These are phyloP conservation scores for Zaprionus obscuricornis DNA, from an alignment of 2,888 invertebrate genomes.

Conservation along the genomic window DNA sequence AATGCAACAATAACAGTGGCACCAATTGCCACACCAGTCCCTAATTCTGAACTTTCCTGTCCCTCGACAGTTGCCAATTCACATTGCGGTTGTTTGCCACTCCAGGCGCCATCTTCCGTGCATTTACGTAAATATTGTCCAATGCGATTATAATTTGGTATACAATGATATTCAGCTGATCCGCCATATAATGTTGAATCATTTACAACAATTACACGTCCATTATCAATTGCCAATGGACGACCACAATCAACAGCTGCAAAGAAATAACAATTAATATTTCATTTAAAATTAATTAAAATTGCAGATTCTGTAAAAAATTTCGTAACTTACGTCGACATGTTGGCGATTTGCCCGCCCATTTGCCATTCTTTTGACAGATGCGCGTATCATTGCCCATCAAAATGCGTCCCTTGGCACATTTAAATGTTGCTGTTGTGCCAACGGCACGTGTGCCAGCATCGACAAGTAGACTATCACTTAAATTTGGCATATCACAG, in stretches of 20 bases:
- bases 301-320: no score
- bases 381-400: conserved; percentile 91
- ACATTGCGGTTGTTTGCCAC: conserved; percentile 93
- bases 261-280: conserved; percentile 32
- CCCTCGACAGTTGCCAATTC: conserved; percentile 89
- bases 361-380: conserved; percentile 90
- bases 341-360: conserved; percentile 91
- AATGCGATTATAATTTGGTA: conserved; percentile 91
- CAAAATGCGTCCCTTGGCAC: conserved; percentile 91
- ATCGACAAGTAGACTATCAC: conserved; percentile 85
- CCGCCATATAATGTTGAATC: conserved; percentile 92
- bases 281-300: no score
- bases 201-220: conserved; percentile 93
- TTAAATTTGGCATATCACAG: conserved; percentile 88
- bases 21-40: conserved; percentile 92
- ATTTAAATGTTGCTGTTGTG: conserved; percentile 91
- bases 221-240: conserved; percentile 91
- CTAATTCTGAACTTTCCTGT: conserved; percentile 89
- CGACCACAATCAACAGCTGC: conserved; percentile 93
- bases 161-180: conserved; percentile 94
- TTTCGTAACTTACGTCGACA: conserved; percentile 89
- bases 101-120: conserved; percentile 93
- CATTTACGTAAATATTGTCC: conserved; percentile 94
- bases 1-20: conserved; percentile 92
- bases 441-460: conserved; percentile 89